Percentiles rank a stretch among this genome's conserved stretches.
Evolutionary conservation across 2,113 vertebrate species (phyloP).

Genomic region (Nothobranchius furzeri): DNA sequence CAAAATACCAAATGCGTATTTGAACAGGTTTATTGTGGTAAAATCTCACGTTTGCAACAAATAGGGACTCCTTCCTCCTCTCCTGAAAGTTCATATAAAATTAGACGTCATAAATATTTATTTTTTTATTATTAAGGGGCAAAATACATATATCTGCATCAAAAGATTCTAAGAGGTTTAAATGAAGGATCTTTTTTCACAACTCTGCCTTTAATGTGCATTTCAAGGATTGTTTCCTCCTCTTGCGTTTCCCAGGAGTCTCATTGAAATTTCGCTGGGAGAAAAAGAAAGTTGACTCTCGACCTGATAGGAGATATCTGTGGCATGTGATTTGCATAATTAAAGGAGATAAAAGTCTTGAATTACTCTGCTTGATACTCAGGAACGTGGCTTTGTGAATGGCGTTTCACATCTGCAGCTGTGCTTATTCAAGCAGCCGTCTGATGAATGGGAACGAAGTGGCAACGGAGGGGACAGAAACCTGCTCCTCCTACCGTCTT

Average conservation of each 20-base stretch:
- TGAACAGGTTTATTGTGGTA: too few species aligned
- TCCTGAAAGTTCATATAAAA: neutral
- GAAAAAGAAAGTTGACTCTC: constrained; percentile 41
- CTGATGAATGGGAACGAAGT: constrained; percentile 58
- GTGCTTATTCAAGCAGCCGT: constrained; percentile 59
- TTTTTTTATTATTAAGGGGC: neutral
- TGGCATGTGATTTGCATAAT: constrained; percentile 76
- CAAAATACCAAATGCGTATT: too few species aligned
- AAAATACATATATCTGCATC: neutral
- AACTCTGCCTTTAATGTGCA: constrained; percentile 23
- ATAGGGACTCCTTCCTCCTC: neutral
- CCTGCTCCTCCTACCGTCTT: constrained; percentile 40
- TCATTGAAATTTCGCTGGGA: constrained; percentile 45
- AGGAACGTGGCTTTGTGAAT: constrained; percentile 46
- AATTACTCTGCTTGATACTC: constrained; percentile 62
- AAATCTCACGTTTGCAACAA: neutral
- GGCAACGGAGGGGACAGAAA: constrained; percentile 51
- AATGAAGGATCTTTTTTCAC: neutral
- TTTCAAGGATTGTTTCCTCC: constrained; percentile 40
- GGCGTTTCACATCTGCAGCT: constrained; percentile 60
- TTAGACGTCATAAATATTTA: neutral
- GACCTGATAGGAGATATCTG: constrained; percentile 68
- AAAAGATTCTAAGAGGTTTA: neutral
- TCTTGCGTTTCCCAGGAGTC: constrained; percentile 26
- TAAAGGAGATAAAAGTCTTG: constrained; percentile 72